Evolutionary conservation across 2,888 invertebrate species (phyloP), one percentile per base, ranked within the genome.

Genomic region (Cyrtodaria siliqua): DNA sequence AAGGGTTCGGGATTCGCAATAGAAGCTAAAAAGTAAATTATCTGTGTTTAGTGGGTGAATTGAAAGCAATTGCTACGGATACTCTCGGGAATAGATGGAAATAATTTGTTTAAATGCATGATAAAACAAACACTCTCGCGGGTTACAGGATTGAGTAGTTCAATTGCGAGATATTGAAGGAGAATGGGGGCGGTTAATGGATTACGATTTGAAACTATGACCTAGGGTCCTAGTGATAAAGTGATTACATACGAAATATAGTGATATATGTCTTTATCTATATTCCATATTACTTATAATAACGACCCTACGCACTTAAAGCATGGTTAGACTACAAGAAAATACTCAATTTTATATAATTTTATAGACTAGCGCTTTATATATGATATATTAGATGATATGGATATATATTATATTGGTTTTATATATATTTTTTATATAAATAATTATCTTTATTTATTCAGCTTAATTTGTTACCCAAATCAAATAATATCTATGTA

Each of bases 41-140:
- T 76, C 66, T 57, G 70, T 55, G 50, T 73, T 73, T 55, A 67
- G 61, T 57, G 49, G 72, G 66, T 73, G 72, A 55, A 61, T 38
- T 56, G 61, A 61, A 73, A 73, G 66, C 66, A 56, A 73, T 73
- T 60, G 55, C 53, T 61, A 29, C 16, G 20, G 60, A 42, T 4
- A 16, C 72, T 26, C 56, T 42, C 2, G 72, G 64, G 76, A 64
- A 42, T 26, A 24, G 27, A 60, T 27, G 26, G 42, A 60, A 52
- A 61, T 55, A 44, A 59, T 47, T 56, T 55, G 69, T 55, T 63
- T 27, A 66, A 60, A 76, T 66, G 64, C 70, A 66, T 70, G 76
- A 52, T 52, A 66, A 76, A 66, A 70, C 49, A 70, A 76, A 66
- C 61, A 26, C 70, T 61, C 70, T 66, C 61, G n/a, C 26, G 64